Percentiles rank a stretch among this genome's conserved stretches.
phyloP scores from a whole-genome alignment of 2,113 vertebrate species.

The Ranitomeya imitator region DNA sequence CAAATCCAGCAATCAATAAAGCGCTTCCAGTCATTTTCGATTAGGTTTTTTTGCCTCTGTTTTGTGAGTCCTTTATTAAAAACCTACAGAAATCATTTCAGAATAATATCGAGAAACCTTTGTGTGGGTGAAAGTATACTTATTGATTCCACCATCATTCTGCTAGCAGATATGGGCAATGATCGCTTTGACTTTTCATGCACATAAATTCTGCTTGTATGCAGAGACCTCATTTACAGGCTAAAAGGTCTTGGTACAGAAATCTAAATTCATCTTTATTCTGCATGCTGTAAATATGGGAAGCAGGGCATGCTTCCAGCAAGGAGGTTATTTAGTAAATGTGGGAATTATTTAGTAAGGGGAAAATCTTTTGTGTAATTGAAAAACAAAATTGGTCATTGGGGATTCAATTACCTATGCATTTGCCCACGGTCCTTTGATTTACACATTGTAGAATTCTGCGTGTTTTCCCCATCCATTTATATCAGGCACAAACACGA shows the following conservation, averaged over 20 bases:
- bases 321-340: background rate
- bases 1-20: constrained; percentile 43
- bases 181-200: constrained; percentile 18
- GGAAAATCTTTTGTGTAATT: background rate
- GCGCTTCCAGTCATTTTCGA: constrained; percentile 45
- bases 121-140: constrained; percentile 43
- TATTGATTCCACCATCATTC: constrained; percentile 34
- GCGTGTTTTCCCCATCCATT: background rate
- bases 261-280: too few species aligned
- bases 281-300: background rate
- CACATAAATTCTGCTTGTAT: background rate
- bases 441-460: background rate
- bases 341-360: constrained; percentile 1
- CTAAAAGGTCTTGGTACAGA: background rate
- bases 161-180: constrained; percentile 1
- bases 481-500: background rate
- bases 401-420: background rate
- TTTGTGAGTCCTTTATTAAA: constrained; percentile 47
- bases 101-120: constrained; percentile 40
- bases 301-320: background rate
- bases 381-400: background rate
- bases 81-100: constrained; percentile 45
- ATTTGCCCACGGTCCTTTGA: background rate
- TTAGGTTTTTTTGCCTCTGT: constrained; percentile 31
- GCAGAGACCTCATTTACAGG: constrained; percentile 1